Base-by-base conservation (phyloP, 2,113 vertebrate species). In the Porphyrio hochstetteri region DNA sequence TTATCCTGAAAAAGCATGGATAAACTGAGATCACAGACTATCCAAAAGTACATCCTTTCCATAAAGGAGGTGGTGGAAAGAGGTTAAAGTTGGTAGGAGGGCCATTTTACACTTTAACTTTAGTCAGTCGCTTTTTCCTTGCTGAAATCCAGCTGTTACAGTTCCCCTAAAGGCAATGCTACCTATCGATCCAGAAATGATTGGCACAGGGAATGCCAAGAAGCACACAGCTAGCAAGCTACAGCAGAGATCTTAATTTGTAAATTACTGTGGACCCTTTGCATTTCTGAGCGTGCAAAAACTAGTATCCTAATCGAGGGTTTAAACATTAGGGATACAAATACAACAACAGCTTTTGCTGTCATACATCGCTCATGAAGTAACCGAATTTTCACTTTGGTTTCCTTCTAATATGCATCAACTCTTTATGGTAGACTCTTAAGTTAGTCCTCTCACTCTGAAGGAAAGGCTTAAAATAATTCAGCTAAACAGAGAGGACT, bases 1-100 rank as follows among this genome's bases (percentile, higher is more conserved):
- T 97, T 92, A 97, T 96, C 96, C 91, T 56, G 77, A 44, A 92
- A 97, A 97, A 95, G 82, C 87, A 72, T 3, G 88, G 96, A 96
- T 97, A 85, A 97, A 95, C 56, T 82, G 76, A 82, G 92, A 93
- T 94, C 94, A 82, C 40, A 67, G 61, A 7, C 60, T 88, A 64
- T 28, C 36, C 61, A 61, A 75, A 90, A 85, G 84, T 59, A 82
- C 89, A 89, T 83, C 72, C 68, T 92, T 69, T 70, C 28, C 52
- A 91, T 82, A 59, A 80, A 46, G 53, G 76, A 70, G 69, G 12
- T 33, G 48, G 33, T 40, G 38, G 7, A 93, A 38, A 18, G 29
- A 76, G 33, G 57, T 44, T 63, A 33, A 57, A 76, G 29, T 29
- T 88, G 42, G 2, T 46, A 31, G 48, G 13, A 20, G 27, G 17